Conservation (phyloP, 2,113 vertebrate genomes). For the Jacana jacana region DNA sequence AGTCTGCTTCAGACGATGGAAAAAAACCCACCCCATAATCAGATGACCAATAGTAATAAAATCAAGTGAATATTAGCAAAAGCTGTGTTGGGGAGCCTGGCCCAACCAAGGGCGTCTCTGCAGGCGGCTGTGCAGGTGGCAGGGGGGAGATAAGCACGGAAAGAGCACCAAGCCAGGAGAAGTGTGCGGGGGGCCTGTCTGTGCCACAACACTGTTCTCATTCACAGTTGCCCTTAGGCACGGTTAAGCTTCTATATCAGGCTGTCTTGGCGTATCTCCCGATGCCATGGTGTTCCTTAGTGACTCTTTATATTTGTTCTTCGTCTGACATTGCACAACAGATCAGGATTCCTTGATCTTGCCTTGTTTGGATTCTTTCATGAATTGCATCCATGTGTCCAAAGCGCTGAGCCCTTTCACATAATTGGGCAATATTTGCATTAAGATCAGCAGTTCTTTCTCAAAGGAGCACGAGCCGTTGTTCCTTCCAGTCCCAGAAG, state of each 20-base stretch:
- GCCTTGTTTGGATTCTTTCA: not conserved
- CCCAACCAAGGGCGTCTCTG: not conserved
- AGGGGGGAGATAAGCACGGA: not conserved
- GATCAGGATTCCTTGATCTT: not conserved
- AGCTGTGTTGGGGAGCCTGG: not conserved
- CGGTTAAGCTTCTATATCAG: not conserved
- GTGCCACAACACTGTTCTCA: not conserved
- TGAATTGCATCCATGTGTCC: not conserved
- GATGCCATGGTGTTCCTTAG: not conserved
- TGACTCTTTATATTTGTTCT: not conserved
- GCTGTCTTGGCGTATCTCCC: not conserved
- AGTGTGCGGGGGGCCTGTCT: not conserved
- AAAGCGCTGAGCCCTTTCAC: not conserved
- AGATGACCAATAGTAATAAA: constrained; percentile 50
- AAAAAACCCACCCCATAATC: not conserved
- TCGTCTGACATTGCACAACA: not conserved
- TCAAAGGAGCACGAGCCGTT: fast-evolving
- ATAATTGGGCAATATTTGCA: constrained; percentile 20
- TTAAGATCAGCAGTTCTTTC: not conserved
- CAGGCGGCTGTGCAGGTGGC: not conserved
- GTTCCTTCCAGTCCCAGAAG: not conserved
- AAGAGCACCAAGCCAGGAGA: not conserved
- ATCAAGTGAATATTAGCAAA: constrained; percentile 43
- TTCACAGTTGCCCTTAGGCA: not conserved
- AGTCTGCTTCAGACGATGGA: constrained; percentile 38